Conservation (phyloP, 2,113 vertebrate genomes). For the Tyto alba region DNA sequence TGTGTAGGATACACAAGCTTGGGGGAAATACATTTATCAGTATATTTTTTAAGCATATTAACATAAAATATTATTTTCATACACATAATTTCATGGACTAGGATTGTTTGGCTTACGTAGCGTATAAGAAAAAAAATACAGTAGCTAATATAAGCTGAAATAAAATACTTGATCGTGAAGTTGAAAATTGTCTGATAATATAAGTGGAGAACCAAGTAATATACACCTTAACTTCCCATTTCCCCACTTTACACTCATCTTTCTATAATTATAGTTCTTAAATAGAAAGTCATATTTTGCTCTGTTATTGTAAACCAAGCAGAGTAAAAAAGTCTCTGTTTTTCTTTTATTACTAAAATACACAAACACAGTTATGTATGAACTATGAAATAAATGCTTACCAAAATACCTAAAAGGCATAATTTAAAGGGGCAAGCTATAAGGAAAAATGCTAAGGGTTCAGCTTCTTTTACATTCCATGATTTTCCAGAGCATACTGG, state of each 20-base stretch:
- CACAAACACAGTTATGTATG: not conserved
- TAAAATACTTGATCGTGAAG: not conserved
- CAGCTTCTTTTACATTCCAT: not conserved
- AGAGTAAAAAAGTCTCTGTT: not conserved
- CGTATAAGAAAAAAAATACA: not conserved
- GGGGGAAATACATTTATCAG: not conserved
- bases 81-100: not conserved
- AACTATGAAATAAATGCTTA: not conserved
- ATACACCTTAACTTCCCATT: not conserved
- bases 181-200: not conserved
- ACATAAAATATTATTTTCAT: not conserved
- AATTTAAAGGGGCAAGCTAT: not conserved
- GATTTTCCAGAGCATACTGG: not conserved
- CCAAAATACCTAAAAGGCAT: not conserved
- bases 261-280: not conserved
- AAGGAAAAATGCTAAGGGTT: not conserved
- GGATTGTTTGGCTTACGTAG: not conserved
- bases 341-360: not conserved
- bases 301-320: not conserved
- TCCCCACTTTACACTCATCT: not conserved
- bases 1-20: not conserved
- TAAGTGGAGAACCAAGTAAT: not conserved
- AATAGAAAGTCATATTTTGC: not conserved
- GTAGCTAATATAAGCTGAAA: not conserved
- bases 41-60: not conserved